phyloP scores from a whole-genome alignment of 1,140 invertebrate species.

The Parapsyche elsis region DNA sequence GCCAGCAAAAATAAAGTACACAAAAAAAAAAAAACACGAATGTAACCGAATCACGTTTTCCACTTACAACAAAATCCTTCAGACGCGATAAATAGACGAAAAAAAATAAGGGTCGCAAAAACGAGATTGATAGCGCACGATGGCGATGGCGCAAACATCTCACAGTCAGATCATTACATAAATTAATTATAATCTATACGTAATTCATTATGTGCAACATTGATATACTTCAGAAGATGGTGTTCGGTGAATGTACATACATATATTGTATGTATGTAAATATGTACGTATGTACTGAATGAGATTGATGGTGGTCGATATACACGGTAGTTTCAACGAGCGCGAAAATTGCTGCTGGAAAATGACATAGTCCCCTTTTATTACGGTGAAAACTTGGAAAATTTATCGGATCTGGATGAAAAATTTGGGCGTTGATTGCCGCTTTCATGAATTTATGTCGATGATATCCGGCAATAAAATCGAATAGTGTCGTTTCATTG shows the following conservation, averaged over 20 bases:
- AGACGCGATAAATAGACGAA: background rate
- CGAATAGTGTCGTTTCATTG: constrained; percentile 10
- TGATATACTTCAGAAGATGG: no score
- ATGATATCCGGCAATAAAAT: background rate
- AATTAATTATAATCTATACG: no score
- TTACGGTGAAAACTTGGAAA: background rate
- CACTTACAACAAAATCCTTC: constrained; percentile 5
- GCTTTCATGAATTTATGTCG: constrained; percentile 2
- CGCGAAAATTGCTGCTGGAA: no score
- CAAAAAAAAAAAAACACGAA: background rate
- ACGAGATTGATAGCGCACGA: constrained; percentile 1
- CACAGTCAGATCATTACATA: no score
- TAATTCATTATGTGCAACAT: no score
- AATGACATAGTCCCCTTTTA: no score
- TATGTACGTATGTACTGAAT: no score
- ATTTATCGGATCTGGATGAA: background rate
- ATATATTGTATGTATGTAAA: no score
- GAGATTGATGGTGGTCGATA: no score
- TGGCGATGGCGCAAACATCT: no score
- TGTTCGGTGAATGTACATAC: no score
- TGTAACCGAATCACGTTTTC: constrained; percentile 31
- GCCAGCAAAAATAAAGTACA: background rate
- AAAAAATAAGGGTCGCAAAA: constrained; percentile 4
- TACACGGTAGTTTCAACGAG: no score
- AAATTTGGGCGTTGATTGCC: constrained; percentile 12